Evolutionary conservation across 2,888 invertebrate species (phyloP).

Genomic region (Eupithecia subfuscata): DNA sequence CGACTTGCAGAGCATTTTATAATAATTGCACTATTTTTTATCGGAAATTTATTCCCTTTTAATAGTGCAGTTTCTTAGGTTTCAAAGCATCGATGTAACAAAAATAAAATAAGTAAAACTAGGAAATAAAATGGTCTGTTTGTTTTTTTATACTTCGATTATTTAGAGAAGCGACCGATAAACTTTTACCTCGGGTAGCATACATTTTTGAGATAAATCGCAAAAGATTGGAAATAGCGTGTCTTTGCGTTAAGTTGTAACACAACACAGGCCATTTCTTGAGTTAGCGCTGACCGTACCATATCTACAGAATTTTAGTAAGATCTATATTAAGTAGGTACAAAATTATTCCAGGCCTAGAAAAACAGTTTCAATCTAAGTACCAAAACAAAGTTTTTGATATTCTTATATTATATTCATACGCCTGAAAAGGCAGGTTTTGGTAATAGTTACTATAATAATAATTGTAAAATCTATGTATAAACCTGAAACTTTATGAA

Average conservation of each 20-base stretch:
- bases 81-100: not conserved
- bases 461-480: no score
- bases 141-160: not conserved
- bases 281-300: no score
- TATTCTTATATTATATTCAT: no score
- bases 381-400: not conserved
- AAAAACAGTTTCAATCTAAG: not conserved
- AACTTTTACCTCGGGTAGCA: not conserved
- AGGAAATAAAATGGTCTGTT: not conserved
- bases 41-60: constrained; percentile 4
- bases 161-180: not conserved
- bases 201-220: not conserved
- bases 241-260: no score
- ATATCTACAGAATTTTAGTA: no score
- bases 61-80: not conserved
- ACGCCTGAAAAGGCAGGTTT: no score
- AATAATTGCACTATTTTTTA: constrained; percentile 14
- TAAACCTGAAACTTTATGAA: no score
- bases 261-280: no score
- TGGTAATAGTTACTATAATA: no score
- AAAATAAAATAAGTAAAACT: not conserved
- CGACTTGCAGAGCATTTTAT: constrained; percentile 16
- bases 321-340: no score
- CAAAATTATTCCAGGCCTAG: not conserved
- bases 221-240: no score